Evolutionary conservation across 2,888 invertebrate species (phyloP), one percentile per base, ranked within the genome.

Genomic region (Caenorhabditis uteleia): DNA sequence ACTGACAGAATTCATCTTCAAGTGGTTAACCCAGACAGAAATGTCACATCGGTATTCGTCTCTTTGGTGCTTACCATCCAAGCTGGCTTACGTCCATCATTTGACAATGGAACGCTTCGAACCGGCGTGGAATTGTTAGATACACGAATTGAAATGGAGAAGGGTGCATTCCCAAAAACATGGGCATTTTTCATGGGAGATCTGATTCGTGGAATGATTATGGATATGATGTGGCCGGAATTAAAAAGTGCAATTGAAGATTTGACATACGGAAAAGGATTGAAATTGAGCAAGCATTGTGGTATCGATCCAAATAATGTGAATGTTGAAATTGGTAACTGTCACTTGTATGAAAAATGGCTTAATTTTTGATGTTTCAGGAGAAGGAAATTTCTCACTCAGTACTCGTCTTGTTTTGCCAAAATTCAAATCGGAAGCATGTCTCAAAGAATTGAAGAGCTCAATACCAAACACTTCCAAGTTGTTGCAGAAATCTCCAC

Each of bases 181-280:
- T 79, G 79, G 79, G 72, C 66, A 12, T 47, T 69, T 14, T 78
- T 80, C 48, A 77, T 81, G 67, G 69, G 75, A 49, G 80, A 80
- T 56, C 53, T 81, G 34, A 76, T 79, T 57, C 40, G 66, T 69
- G 80, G 77, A 45, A 78, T 81, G 79, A 77, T 81, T 26, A 68
- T 77, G 69, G 81, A 82, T 53, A 78, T 82, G 59, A 69, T 82
- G 44, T 82, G 80, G 80, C 82, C 82, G 2, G 77, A 73, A 38
- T 61, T 82, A 33, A 78, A 80, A 59, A 70, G 65, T 18, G 74
- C 75, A 18, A 77, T 82, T 46, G 81, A 82, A 53, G 74, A 74
- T 45, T 50, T 82, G 23, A 75, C 70, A 16, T 78, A 82, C 44
- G 72, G 73, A 36, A 77, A 80, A 40, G 82, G 82, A 10, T 49